Conservation (phyloP, 1,140 invertebrate species). For the Temnothorax nylanderi region DNA sequence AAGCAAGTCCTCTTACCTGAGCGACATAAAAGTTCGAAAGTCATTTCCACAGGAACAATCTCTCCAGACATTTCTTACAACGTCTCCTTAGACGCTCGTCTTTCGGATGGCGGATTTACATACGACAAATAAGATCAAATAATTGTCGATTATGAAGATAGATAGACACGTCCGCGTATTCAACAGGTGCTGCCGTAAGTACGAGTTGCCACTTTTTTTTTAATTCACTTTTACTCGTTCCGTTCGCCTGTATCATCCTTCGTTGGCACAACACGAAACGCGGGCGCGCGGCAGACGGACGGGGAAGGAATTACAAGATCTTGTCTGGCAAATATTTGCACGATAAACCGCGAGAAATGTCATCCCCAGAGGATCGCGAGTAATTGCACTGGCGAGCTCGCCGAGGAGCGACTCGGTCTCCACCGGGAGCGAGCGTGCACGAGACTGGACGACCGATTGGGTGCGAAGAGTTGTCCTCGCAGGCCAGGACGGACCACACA, state of each 20-base stretch:
- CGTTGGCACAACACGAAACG: neutral
- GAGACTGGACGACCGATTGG: slow-evolving; percentile 31
- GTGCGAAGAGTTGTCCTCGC: slow-evolving; percentile 8
- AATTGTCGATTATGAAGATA: slow-evolving; percentile 59
- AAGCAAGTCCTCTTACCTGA: neutral
- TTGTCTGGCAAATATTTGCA: slow-evolving; percentile 73
- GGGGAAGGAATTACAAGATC: slow-evolving; percentile 50
- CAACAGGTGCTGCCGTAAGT: slow-evolving; percentile 70
- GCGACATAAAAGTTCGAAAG: neutral
- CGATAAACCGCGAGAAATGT: slow-evolving; percentile 57
- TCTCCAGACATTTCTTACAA: neutral
- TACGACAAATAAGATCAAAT: slow-evolving; percentile 3
- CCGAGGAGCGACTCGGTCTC: neutral
- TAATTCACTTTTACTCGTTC: neutral
- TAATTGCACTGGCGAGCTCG: neutral
- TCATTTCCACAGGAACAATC: neutral
- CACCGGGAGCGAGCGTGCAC: slow-evolving; percentile 5
- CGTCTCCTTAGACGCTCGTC: neutral
- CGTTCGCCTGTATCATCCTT: neutral
- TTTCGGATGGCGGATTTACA: neutral
- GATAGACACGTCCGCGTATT: slow-evolving; percentile 60
- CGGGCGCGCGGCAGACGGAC: neutral
- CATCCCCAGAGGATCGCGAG: slow-evolving; percentile 23
- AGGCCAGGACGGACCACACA: slow-evolving; percentile 39
- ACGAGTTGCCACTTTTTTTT: slow-evolving; percentile 22